Conservation (phyloP, 2,113 vertebrate species). For the Rhipidura dahli region DNA sequence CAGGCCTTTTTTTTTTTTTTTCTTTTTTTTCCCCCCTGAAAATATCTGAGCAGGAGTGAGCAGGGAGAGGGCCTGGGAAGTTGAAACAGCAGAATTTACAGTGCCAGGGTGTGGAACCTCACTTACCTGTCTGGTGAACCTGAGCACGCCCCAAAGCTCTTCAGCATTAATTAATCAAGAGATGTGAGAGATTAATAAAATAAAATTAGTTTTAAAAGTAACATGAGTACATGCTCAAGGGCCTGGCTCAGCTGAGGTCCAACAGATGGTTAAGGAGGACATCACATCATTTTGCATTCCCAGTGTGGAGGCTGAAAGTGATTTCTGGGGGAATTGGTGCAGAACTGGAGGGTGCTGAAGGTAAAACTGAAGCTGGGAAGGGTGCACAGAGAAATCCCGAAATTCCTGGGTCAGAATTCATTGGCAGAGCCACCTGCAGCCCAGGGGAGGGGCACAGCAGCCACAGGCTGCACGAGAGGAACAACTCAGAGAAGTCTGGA, state of each 20-base stretch:
- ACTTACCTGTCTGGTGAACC: not conserved
- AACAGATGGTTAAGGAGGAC: not conserved
- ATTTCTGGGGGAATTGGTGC: not conserved
- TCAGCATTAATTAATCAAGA: not conserved
- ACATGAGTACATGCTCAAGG: not conserved
- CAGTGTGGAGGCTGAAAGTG: fast-evolving
- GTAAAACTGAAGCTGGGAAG: not conserved
- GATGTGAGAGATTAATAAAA: not conserved
- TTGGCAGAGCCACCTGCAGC: not conserved
- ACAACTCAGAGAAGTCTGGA: not conserved
- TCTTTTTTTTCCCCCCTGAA: not conserved
- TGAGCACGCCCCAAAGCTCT: not conserved
- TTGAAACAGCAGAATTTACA: not conserved
- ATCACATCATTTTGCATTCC: fast-evolving
- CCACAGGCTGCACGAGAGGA: not conserved
- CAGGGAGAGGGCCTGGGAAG: not conserved
- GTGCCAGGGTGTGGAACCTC: not conserved
- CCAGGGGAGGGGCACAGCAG: not conserved
- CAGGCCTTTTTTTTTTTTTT: not conserved
- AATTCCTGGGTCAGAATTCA: not conserved
- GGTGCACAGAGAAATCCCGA: not conserved
- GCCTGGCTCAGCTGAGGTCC: not conserved
- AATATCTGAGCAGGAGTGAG: not conserved
- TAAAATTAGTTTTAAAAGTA: not conserved
- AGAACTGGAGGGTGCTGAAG: not conserved